Percentiles rank a stretch among this genome's conserved stretches.
phyloP scores from a whole-genome alignment of 2,888 invertebrate genomes.

The Lasioglossum figueresi region DNA sequence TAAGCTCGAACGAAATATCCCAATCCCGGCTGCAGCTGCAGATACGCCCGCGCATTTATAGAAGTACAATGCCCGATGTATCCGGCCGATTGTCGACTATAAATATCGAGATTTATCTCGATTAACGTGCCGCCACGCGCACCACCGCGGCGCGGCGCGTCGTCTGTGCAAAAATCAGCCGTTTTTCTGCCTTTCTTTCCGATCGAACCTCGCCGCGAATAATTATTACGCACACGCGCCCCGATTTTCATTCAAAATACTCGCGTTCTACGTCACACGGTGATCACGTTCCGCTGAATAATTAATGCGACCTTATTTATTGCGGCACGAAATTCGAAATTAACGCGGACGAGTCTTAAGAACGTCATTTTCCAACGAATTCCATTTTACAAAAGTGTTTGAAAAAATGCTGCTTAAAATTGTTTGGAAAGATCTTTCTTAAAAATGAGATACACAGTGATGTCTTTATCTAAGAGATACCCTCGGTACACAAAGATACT shows the following conservation, averaged over 20 bases:
- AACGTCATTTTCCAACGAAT: neutral
- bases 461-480: no score
- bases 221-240: constrained; percentile 32
- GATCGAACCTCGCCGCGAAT: constrained; percentile 11
- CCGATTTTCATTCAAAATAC: constrained; percentile 8
- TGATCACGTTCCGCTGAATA: neutral
- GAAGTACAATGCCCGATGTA: constrained; percentile 71
- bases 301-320: constrained; percentile 2
- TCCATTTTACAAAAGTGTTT: no score
- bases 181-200: constrained; percentile 27
- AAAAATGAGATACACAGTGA: no score
- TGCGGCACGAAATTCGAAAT: neutral
- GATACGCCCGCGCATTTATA: constrained; percentile 72
- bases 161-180: constrained; percentile 48
- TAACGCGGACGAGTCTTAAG: neutral
- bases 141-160: neutral
- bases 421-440: no score
- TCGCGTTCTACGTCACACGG: neutral
- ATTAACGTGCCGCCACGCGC: constrained; percentile 70
- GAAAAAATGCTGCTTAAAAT: no score
- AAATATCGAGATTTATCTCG: constrained; percentile 76
- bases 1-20: constrained; percentile 66
- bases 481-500: neutral
- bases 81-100: constrained; percentile 74
- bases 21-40: constrained; percentile 66